phyloP scores from a whole-genome alignment of 1,140 invertebrate genomes.

The Drosophila serrata region DNA sequence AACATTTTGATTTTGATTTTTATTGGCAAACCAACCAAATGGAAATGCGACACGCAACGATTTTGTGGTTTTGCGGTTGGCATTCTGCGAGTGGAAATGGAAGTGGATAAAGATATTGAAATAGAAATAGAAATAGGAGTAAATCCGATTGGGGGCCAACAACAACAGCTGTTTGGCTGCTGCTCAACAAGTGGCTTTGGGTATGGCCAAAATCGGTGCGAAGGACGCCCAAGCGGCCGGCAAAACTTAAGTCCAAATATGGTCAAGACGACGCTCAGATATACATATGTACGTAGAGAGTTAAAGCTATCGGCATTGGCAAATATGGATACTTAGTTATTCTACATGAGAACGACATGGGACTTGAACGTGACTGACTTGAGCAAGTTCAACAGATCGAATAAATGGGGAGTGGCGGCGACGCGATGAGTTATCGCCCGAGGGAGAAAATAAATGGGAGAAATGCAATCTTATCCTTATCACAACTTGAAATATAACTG shows the following conservation, averaged over 20 bases:
- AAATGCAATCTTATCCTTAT: conserved; percentile 69
- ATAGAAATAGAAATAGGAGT: conserved; percentile 22
- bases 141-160: conserved; percentile 33
- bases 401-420: conserved; percentile 37
- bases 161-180: conserved; percentile 14
- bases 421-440: conserved; percentile 4
- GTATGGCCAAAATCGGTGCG: conserved; percentile 67
- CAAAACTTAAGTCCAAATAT: conserved; percentile 60
- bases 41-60: conserved; percentile 60
- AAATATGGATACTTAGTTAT: conserved; percentile 70
- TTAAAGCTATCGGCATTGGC: conserved; percentile 49
- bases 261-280: conserved; percentile 46
- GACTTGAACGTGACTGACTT: conserved; percentile 45
- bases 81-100: conserved; percentile 24
- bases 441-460: conserved; percentile 9
- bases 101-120: conserved; percentile 5
- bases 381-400: conserved; percentile 20
- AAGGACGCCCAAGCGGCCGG: conserved; percentile 74
- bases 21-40: conserved; percentile 58
- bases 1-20: conserved; percentile 53
- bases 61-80: conserved; percentile 46
- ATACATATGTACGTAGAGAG: conserved; percentile 4
- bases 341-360: conserved; percentile 19
- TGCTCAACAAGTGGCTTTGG: conserved; percentile 69
- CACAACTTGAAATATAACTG: conserved; percentile 59